Evolutionary conservation across 2,888 invertebrate species (phyloP).

Genomic region (Bruchidius siliquastri): DNA sequence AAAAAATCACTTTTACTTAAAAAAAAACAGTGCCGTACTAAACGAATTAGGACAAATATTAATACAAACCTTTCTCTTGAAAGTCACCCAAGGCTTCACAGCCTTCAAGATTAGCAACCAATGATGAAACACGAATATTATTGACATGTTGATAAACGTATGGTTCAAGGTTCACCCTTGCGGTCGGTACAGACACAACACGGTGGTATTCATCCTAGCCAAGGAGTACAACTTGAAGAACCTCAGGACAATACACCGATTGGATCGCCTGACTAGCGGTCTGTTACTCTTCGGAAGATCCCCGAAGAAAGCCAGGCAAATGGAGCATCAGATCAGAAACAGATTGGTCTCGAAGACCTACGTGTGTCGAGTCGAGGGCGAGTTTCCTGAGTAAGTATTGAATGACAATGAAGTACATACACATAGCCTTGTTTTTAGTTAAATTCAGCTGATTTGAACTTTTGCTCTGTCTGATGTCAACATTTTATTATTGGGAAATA

Average conservation of each 20-base stretch:
- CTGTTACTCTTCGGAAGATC: constrained; percentile 89
- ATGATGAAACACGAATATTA: too few relatives aligned
- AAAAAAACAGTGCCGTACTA: too few relatives aligned
- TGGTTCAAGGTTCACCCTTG: constrained; percentile 85
- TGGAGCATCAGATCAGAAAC: constrained; percentile 92
- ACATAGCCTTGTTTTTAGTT: too few relatives aligned
- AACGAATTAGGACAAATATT: too few relatives aligned
- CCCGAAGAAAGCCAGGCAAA: constrained; percentile 87
- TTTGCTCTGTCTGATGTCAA: too few relatives aligned
- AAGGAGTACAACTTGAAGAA: constrained; percentile 94
- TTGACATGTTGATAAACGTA: not conserved
- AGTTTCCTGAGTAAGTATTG: constrained; percentile 79
- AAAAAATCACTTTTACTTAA: too few relatives aligned
- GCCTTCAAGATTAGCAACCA: too few relatives aligned
- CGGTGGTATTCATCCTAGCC: constrained; percentile 92
- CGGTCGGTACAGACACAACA: constrained; percentile 96
- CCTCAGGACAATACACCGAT: constrained; percentile 87
- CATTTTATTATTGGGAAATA: too few relatives aligned
- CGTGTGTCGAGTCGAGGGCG: constrained; percentile 90
- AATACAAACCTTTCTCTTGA: too few relatives aligned
- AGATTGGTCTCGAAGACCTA: constrained; percentile 92
- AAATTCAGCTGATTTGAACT: too few relatives aligned
- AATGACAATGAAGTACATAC: not conserved
- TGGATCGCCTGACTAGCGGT: constrained; percentile 93
- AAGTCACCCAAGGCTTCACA: too few relatives aligned